These are phyloP conservation scores for Donacobius atricapilla DNA, from an alignment of 2,113 vertebrate species.

Conservation along the genomic window DNA sequence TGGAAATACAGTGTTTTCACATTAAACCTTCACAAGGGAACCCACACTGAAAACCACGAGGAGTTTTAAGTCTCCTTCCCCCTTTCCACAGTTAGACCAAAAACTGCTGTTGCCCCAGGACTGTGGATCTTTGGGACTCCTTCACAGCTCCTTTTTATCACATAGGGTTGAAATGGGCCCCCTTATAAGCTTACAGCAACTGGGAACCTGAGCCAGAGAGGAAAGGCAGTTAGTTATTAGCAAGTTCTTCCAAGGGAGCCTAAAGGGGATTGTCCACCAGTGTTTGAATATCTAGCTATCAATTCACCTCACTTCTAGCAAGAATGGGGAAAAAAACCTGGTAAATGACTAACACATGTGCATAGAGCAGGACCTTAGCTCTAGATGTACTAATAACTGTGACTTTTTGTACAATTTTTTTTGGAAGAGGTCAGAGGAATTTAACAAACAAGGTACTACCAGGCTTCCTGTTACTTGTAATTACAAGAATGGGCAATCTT, in stretches of 20 bases:
- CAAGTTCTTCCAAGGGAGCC: conserved; percentile 55
- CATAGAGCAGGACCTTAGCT: conserved; percentile 27
- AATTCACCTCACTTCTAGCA: conserved; percentile 36
- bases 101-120: neutral
- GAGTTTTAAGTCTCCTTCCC: neutral
- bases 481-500: conserved; percentile 56
- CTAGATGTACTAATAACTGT: conserved; percentile 46
- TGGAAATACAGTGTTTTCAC: neutral
- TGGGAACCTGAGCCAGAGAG: conserved; percentile 18
- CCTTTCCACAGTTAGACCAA: neutral
- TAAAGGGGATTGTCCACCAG: conserved; percentile 58
- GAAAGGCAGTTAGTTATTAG: conserved; percentile 53
- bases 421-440: conserved; percentile 34
- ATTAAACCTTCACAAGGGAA: neutral
- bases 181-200: neutral
- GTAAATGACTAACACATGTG: conserved; percentile 59
- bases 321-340: neutral
- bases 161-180: neutral
- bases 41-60: neutral
- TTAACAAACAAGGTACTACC: conserved; percentile 53
- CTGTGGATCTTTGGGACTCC: neutral
- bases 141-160: neutral
- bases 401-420: conserved; percentile 38
- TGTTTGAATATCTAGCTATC: conserved; percentile 54
- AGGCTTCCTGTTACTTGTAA: conserved; percentile 57